Evolutionary conservation across 2,797 vertebrate species (phyloP), one percentile per base, ranked within the genome.

Genomic region (Silurus aristotelis): DNA sequence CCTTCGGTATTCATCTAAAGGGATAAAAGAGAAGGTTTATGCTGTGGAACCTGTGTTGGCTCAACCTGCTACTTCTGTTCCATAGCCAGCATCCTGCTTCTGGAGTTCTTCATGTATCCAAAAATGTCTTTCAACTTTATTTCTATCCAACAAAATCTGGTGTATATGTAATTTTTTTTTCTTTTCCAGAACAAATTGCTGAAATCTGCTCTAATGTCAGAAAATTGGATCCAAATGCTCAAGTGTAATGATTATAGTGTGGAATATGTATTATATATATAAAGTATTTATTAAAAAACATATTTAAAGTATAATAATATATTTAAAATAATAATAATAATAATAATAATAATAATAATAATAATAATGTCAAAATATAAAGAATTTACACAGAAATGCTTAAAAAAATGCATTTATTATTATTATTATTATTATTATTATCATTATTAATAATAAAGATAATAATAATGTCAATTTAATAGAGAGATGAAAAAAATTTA

Each of bases 1-100:
- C 85, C 94, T 91, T 86, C 96, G 94, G 92, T 95, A 97, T 89
- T 97, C 97, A 17, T 97, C 98, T 99, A 87, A 5, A 89, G 87
- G 4, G 27, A 76, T 72, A 86, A 60, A 78, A 13, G 66, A 46
- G 43, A 71, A 61, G 1, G 2, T 46, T 60, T 7, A 63, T 20
- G 25, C 38, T 31, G 27, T 61, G 55, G 15, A 70, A 70, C 48
- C 2, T 20, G 55, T 58, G 3, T 52, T 17, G 48, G 14, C 6
- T 75, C 31, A 58, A 19, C 55, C 13, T 78, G 19, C 0, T 63
- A 63, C 31, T 78, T 61, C 76, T n/a, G 20, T 9, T 78, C 27
- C 22, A 78, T 22, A 38, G 0, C 56, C 0, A 61, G 31, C 27
- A 22, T 10, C 12, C 61, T 15, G 22, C 46, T 27, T 55, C n/a